Percentiles rank a stretch among this genome's conserved stretches.
phyloP scores from a whole-genome alignment of 1,140 invertebrate species.

The Palaemon carinicauda region DNA sequence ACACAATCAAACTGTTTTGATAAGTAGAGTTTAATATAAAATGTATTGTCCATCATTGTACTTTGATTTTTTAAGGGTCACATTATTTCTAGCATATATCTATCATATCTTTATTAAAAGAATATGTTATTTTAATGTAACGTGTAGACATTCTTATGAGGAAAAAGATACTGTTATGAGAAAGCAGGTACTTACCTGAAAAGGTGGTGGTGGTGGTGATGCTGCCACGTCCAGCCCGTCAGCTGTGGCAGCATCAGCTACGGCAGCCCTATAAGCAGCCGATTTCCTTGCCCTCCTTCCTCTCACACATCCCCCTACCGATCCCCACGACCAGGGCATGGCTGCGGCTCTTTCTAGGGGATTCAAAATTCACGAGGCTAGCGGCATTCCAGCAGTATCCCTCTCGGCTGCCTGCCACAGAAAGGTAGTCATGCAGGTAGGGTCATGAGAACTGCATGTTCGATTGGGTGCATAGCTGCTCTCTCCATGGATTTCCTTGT shows the following conservation, averaged over 20 bases:
- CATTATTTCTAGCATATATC: too few species aligned
- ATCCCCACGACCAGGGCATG: conserved; percentile 52
- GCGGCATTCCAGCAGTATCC: background rate
- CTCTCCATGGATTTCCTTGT: background rate
- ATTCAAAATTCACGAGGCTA: background rate
- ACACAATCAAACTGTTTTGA: too few species aligned
- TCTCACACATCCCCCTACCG: conserved; percentile 50
- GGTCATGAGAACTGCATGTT: background rate
- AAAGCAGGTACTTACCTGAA: conserved; percentile 15
- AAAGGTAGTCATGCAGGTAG: background rate
- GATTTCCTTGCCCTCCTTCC: conserved; percentile 50
- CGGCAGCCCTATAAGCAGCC: conserved; percentile 54
- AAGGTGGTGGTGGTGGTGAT: conserved; percentile 9
- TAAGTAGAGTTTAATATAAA: too few species aligned
- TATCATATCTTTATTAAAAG: background rate
- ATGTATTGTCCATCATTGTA: too few species aligned
- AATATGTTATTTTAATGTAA: too few species aligned
- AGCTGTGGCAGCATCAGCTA: conserved; percentile 51
- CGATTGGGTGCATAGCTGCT: background rate
- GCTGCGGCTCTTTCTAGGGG: background rate
- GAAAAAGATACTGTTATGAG: too few species aligned
- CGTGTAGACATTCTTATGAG: too few species aligned
- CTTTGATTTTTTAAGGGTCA: too few species aligned
- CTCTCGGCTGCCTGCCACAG: background rate
- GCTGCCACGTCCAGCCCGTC: conserved; percentile 54